Evolutionary conservation across 2,113 vertebrate genomes (phyloP).

Genomic region (Cavia aperea): DNA sequence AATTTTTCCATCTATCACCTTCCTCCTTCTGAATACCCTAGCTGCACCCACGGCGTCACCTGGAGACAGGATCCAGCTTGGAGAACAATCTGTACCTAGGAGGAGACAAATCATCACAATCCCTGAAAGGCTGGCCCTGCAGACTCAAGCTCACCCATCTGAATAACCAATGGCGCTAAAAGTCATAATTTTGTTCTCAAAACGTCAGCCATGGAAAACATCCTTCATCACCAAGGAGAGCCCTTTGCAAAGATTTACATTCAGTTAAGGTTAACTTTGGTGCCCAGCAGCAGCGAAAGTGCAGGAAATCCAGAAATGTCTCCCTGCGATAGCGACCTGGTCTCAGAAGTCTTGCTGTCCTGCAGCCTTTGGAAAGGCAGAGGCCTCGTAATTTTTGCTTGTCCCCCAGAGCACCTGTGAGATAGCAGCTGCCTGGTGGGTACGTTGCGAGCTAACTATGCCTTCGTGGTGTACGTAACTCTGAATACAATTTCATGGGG

Average conservation of each 20-base stretch:
- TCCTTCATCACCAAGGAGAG: not conserved
- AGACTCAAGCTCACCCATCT: not conserved
- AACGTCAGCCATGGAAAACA: not conserved
- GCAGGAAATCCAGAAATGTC: not conserved
- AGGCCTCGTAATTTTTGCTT: not conserved
- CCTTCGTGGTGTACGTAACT: not conserved
- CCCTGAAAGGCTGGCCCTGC: not conserved
- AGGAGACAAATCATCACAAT: not conserved
- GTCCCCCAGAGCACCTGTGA: not conserved
- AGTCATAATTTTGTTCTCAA: not conserved
- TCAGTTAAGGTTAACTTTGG: not conserved
- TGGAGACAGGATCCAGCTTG: not conserved
- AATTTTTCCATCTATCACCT: not conserved
- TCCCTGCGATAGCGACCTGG: not conserved
- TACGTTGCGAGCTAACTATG: not conserved
- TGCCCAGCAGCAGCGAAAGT: not conserved
- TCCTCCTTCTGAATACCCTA: not conserved
- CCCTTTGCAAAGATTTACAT: not conserved
- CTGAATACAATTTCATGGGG: not conserved
- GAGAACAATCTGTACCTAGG: not conserved
- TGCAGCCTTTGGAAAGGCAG: not conserved
- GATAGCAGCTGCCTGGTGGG: not conserved
- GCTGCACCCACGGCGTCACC: not conserved
- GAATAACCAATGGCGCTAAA: not conserved
- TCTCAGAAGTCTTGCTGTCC: not conserved